Evolutionary conservation across 2,797 vertebrate genomes (phyloP).

Genomic region (Percopsis omiscomaycus): DNA sequence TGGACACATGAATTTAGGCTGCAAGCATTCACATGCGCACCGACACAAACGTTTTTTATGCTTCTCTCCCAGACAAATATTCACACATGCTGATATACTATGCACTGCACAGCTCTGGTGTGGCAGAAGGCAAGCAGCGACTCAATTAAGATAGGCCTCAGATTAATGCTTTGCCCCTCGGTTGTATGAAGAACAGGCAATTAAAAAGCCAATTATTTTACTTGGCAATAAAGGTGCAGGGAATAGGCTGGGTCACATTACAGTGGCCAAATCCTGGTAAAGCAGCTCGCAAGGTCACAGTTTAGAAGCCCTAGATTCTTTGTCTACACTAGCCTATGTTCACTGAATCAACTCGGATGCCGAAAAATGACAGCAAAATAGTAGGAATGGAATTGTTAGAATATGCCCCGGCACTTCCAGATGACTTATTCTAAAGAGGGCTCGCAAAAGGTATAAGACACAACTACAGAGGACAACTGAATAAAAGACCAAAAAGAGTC

Average conservation of each 20-base stretch:
- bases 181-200: conserved; percentile 70
- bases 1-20: too few species aligned
- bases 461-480: too few species aligned
- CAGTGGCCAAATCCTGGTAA: conserved; percentile 41
- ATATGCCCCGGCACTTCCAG: too few species aligned
- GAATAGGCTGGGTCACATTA: conserved; percentile 58
- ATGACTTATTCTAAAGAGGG: too few species aligned
- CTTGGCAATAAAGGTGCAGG: conserved; percentile 59
- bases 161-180: conserved; percentile 61
- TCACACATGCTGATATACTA: conserved; percentile 14
- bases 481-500: too few species aligned
- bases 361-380: neutral
- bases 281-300: conserved; percentile 30
- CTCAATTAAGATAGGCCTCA: conserved; percentile 61
- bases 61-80: neutral
- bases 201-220: conserved; percentile 75
- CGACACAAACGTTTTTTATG: too few species aligned
- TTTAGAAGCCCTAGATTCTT: conserved; percentile 31
- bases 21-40: too few species aligned
- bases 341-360: neutral
- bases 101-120: conserved; percentile 12
- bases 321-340: conserved; percentile 7
- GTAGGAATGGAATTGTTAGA: neutral
- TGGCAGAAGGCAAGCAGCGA: conserved; percentile 40
- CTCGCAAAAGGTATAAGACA: too few species aligned